Evolutionary conservation across 1,140 invertebrate species (phyloP).

Genomic region (Cyclargus thomasi): DNA sequence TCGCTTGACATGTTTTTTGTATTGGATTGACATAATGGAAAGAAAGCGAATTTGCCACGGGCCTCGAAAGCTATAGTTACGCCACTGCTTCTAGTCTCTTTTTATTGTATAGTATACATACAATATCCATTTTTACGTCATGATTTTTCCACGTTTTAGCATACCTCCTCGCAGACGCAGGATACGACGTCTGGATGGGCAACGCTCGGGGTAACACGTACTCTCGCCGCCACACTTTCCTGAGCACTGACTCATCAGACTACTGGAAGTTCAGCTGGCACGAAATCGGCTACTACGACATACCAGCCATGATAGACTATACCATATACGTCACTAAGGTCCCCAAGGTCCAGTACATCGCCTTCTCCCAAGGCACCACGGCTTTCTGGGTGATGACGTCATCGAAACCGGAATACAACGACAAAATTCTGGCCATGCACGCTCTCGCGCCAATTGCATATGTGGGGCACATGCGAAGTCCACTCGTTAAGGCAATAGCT

Average conservation of each 20-base stretch:
- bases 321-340: conserved; percentile 76
- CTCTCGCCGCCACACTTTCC: conserved; percentile 70
- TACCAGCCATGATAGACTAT: conserved; percentile 86
- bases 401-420: conserved; percentile 79
- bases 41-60: no score
- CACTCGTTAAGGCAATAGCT: conserved; percentile 77
- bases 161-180: conserved; percentile 77
- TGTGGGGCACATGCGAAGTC: conserved; percentile 81
- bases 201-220: conserved; percentile 81
- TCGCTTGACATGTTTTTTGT: no score
- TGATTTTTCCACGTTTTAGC: conserved; percentile 50
- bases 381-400: conserved; percentile 80
- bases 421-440: conserved; percentile 79
- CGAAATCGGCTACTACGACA: conserved; percentile 83
- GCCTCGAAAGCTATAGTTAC: no score
- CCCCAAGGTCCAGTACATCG: conserved; percentile 77
- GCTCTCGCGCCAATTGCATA: conserved; percentile 85
- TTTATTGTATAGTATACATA: not conserved
- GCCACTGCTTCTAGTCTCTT: no score
- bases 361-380: conserved; percentile 78
- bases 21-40: no score
- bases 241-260: conserved; percentile 66
- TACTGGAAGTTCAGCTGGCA: conserved; percentile 83
- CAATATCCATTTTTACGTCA: not conserved
- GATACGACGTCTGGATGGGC: conserved; percentile 83